phyloP scores from a whole-genome alignment of 2,797 vertebrate genomes.

The Periophthalmus magnuspinnatus region DNA sequence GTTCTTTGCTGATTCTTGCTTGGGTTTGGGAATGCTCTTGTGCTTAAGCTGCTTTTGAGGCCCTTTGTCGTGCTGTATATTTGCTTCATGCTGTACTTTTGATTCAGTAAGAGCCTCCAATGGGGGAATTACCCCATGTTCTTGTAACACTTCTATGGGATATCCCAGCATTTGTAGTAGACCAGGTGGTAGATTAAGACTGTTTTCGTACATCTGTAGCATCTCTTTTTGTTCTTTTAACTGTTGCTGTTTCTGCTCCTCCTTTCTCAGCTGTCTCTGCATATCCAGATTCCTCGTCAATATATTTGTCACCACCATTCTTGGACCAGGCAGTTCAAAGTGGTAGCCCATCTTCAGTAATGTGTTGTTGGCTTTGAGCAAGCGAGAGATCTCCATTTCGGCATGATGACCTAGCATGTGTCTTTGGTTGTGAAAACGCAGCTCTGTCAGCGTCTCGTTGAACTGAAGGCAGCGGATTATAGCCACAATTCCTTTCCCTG shows the following conservation, averaged over 20 bases:
- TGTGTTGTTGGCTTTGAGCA: constrained; percentile 93
- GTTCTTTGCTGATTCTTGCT: constrained; percentile 47
- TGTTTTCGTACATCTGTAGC: constrained; percentile 86
- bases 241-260: constrained; percentile 88
- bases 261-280: constrained; percentile 90
- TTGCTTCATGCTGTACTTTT: constrained; percentile 15
- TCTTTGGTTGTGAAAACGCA: constrained; percentile 97
- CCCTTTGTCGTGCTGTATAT: constrained; percentile 27
- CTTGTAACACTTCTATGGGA: constrained; percentile 68
- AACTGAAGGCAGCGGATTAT: constrained; percentile 96
- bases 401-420: constrained; percentile 96
- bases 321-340: constrained; percentile 92
- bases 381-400: constrained; percentile 94
- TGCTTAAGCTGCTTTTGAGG: constrained; percentile 50
- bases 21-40: constrained; percentile 43
- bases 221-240: constrained; percentile 83
- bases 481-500: constrained; percentile 92
- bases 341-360: constrained; percentile 97
- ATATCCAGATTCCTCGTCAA: constrained; percentile 92
- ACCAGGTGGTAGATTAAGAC: constrained; percentile 86
- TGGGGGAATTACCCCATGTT: constrained; percentile 55
- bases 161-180: constrained; percentile 89
- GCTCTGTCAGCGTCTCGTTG: constrained; percentile 91
- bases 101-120: constrained; percentile 15
- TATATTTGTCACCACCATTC: constrained; percentile 98